A percentile compares a stretch with the other conserved stretches of the same genome.
Conservation (phyloP, 2,888 invertebrate species). For the Lasioglossum morio region DNA sequence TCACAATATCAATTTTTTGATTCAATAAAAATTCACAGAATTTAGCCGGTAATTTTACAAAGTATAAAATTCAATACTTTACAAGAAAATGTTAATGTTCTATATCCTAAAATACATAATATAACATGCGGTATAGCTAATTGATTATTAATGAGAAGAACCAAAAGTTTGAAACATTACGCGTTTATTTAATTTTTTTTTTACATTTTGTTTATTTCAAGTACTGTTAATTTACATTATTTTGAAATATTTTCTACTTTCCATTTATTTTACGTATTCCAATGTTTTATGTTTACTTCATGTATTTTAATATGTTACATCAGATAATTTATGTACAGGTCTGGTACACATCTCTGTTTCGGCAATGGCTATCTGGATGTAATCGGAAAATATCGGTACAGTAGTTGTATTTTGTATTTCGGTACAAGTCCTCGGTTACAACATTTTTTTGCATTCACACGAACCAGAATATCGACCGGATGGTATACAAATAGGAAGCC, state of each 20-base stretch:
- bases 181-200: neutral
- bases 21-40: neutral
- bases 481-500: neutral
- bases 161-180: neutral
- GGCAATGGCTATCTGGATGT: slow-evolving; percentile 12
- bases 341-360: slow-evolving; percentile 16
- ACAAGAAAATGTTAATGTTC: neutral
- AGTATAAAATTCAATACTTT: neutral
- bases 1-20: neutral
- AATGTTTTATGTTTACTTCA: neutral
- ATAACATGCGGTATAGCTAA: neutral
- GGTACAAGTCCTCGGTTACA: slow-evolving; percentile 8
- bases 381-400: slow-evolving; percentile 16
- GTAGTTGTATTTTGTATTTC: slow-evolving; percentile 11
- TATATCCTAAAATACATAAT: neutral
- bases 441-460: neutral
- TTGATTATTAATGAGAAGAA: neutral
- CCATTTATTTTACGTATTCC: neutral
- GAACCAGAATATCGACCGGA: neutral
- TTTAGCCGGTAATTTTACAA: neutral
- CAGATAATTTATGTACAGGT: slow-evolving; percentile 18
- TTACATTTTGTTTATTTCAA: neutral
- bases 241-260: neutral
- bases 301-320: slow-evolving; percentile 9
- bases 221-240: neutral